phyloP scores from a whole-genome alignment of 2,888 invertebrate genomes.

The Aphodius granarius region DNA sequence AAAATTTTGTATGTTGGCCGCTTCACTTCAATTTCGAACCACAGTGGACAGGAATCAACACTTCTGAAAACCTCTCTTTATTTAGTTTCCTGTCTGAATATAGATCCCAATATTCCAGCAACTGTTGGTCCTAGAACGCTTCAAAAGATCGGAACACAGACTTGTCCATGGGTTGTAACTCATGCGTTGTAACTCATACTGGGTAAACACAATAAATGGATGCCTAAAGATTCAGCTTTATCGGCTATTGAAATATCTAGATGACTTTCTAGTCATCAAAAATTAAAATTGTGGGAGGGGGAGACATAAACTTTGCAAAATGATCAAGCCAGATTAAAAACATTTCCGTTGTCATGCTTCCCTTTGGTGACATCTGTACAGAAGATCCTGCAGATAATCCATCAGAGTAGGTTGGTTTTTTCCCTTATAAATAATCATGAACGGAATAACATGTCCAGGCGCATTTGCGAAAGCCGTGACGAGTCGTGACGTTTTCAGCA shows the following conservation, averaged over 20 bases:
- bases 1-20: too few relatives aligned
- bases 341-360: slow-evolving; percentile 31
- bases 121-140: slow-evolving; percentile 43
- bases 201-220: slow-evolving; percentile 41
- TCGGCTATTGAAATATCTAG: slow-evolving; percentile 33
- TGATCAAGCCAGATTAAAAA: slow-evolving; percentile 31
- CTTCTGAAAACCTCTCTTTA: slow-evolving; percentile 41
- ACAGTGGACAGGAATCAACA: slow-evolving; percentile 34
- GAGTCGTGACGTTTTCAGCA: slow-evolving; percentile 43
- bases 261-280: slow-evolving; percentile 25
- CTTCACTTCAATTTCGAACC: too few relatives aligned
- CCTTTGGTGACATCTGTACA: slow-evolving; percentile 36
- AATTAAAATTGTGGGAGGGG: neutral
- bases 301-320: slow-evolving; percentile 23
- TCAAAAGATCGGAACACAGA: slow-evolving; percentile 40
- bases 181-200: slow-evolving; percentile 44
- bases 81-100: slow-evolving; percentile 36
- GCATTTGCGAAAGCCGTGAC: slow-evolving; percentile 41
- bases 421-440: too few relatives aligned
- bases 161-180: slow-evolving; percentile 42
- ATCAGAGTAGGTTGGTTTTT: slow-evolving; percentile 32
- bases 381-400: slow-evolving; percentile 32
- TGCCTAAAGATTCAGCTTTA: slow-evolving; percentile 31
- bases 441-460: slow-evolving; percentile 29
- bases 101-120: slow-evolving; percentile 40